phyloP scores from a whole-genome alignment of 2,797 vertebrate genomes.

The Hydrophis major region DNA sequence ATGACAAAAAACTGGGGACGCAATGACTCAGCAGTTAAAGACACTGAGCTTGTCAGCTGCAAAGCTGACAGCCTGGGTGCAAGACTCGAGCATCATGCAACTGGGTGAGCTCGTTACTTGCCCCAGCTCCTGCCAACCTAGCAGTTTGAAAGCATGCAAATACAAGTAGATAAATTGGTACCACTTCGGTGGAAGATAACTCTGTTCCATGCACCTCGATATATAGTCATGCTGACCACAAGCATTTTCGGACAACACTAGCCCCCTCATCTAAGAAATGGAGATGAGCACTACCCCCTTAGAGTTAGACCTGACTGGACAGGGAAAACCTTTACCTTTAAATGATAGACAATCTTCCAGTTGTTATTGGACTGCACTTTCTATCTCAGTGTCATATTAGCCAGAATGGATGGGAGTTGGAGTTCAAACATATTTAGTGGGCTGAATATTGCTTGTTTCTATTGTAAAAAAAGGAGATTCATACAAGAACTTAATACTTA shows the following conservation, averaged over 20 bases:
- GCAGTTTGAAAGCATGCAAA: background rate
- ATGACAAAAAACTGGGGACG: background rate
- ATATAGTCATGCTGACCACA: background rate
- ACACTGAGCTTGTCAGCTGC: background rate
- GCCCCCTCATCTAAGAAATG: background rate
- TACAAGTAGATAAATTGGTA: background rate
- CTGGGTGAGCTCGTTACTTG: background rate
- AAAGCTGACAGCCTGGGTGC: background rate
- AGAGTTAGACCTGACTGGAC: background rate
- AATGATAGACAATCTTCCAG: background rate
- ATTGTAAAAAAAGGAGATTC: background rate
- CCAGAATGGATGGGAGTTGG: background rate
- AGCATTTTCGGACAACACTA: background rate
- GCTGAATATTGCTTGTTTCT: background rate
- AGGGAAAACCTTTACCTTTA: background rate
- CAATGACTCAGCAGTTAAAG: background rate
- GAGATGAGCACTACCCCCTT: background rate
- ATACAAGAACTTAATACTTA: background rate
- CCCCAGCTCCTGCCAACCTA: background rate
- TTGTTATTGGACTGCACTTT: background rate
- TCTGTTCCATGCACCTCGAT: background rate
- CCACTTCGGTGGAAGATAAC: background rate
- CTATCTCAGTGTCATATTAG: background rate
- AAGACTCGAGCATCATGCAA: background rate
- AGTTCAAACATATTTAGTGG: background rate